Base-by-base conservation (phyloP, 1,140 invertebrate genomes). In the Kradibia gibbosae region DNA sequence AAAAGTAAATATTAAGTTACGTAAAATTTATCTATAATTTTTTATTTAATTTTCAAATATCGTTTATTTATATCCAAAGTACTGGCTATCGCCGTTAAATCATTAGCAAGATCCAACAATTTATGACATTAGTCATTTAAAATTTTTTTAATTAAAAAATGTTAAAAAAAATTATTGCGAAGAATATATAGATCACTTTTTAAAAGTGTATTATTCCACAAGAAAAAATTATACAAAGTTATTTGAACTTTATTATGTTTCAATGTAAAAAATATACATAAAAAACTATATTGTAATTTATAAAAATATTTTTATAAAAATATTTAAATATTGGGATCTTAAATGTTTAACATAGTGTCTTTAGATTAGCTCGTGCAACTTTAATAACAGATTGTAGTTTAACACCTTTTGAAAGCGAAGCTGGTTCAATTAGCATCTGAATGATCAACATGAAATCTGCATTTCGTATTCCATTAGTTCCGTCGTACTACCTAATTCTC, bases 321-420 rank as follows among this genome's bases (percentile, higher is more conserved):
- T n/a, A n/a, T 31, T 28, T 31, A 13, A 28, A 31, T 55, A 31
- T 20, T 28, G 10, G 31, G 10, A 28, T 4, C 2, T 60, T 60
- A 28, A 60, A 60, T 0, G 3, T 28, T 31, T 60, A 28, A 60
- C 11, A 11, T 60, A 31, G 11, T 28, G 10, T 57, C 2, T 60
- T 13, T 13, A 70, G 1, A 78, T 53, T 25, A 48, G 34, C 31
- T 39, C 53, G 60, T 53, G n/a, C n/a, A 78, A 71, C 77, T 36
- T 5, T 50, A 75, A 75, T 80, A 81, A 81, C 36, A 70, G 22
- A 81, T 42, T 1, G 13, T 15, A 36, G 48, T 20, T 81, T 81
- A 81, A 53, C 79, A 70, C 72, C 72, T 81, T 42, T 34, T 48
- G 31, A 80, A 75, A 73, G 57, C 72, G 28, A 73, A 67, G 60